A percentile compares a stretch with the other conserved stretches of the same genome.
phyloP scores from a whole-genome alignment of 2,888 invertebrate species.

The Cabera pusaria region DNA sequence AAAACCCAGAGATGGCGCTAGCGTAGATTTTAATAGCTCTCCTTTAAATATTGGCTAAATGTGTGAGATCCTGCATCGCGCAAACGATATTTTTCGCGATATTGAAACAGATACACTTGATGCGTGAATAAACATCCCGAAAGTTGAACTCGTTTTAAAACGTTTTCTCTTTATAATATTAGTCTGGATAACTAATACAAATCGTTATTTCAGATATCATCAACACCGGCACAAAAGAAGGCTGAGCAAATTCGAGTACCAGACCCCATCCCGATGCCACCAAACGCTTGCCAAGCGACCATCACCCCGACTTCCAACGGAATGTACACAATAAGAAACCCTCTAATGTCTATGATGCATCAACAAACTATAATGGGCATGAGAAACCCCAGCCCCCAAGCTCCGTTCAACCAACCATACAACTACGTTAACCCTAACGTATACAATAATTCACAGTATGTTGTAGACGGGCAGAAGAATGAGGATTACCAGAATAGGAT shows the following conservation, averaged over 20 bases:
- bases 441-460: conserved; percentile 42
- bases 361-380: conserved; percentile 66
- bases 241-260: conserved; percentile 65
- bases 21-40: no score
- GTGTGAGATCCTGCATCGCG: no score
- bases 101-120: no score
- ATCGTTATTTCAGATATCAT: conserved; percentile 15
- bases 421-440: conserved; percentile 60
- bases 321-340: conserved; percentile 93
- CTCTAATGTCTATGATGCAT: conserved; percentile 83
- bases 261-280: conserved; percentile 76
- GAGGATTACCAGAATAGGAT: conserved; percentile 65
- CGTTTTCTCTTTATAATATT: no score
- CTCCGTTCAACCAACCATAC: conserved; percentile 51
- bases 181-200: no score
- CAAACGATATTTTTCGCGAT: no score
- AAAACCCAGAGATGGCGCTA: no score
- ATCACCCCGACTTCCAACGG: conserved; percentile 84
- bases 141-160: no score
- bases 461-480: conserved; percentile 47
- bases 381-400: conserved; percentile 41
- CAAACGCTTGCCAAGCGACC: conserved; percentile 73
- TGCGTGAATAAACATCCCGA: no score
- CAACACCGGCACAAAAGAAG: conserved; percentile 51
- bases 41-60: no score